Base-by-base conservation (phyloP, 2,888 invertebrate genomes). In the Conops quadrifasciatus region DNA sequence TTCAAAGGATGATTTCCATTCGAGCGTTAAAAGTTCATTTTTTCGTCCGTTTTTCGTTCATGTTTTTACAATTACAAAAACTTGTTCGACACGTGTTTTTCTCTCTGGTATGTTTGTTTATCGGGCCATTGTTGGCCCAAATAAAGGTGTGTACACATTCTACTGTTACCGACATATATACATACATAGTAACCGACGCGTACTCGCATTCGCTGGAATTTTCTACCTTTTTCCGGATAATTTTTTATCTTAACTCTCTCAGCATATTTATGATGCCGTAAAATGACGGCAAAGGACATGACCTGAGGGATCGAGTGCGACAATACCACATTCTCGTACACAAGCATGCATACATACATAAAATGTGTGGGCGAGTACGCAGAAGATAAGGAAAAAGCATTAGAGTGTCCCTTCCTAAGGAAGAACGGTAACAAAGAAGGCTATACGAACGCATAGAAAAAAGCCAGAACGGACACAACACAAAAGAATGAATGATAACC, bases 61-160 rank as follows among this genome's bases (percentile, higher is more conserved):
- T 56, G 67, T 67, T 67, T 67, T 24, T 36, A 36, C 67, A 67
- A 56, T 58, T 43, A 58, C n/a, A 30, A 36, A 21, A 7, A 36
- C 56, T 24, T 67, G 67, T 67, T 59, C 59, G 67, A 67, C 59
- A 47, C 67, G 67, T 67, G 58, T 58, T 67, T 58, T 47, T 64
- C 26, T n/a, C 59, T 16, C n/a, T 59, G 19, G 43, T 21, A n/a
- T 21, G 5, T 19, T 19, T 60, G 21, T 43, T 43, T 36, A 36
- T 43, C 19, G 11, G 19, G 62, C n/a, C 36, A 28, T 19, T 49
- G 49, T 49, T 11, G 16, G 49, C 5, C n/a, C n/a, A 3, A n/a
- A 19, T n/a, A 49, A n/a, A 36, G 36, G 36, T 9, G 36, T 36
- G 36, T 36, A 9, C 36, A 19, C 19, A 13, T 16, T 1, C 5